Evolutionary conservation across 2,888 invertebrate species (phyloP), one percentile per base, ranked within the genome.

Genomic region (Drosophila maculinotata): DNA sequence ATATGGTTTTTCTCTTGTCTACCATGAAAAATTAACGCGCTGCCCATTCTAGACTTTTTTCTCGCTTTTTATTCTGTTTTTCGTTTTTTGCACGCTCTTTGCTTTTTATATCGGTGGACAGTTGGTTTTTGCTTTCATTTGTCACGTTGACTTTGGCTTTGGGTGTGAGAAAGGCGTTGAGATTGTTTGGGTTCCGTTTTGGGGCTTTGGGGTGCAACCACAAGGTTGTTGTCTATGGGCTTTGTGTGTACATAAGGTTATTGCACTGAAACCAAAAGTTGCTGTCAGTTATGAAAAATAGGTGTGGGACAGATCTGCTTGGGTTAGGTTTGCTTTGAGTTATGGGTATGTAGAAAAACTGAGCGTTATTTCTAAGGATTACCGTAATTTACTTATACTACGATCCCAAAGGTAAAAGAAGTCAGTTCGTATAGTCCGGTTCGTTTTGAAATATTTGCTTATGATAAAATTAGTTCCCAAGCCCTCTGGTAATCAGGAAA

Each of bases 21-120:
- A 69, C 76, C 83, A 76, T 87, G 83, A 87, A 86, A 84, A 88
- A 88, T 86, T 87, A 83, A 79, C 79, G 71, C 70, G 64, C 62
- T 76, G 71, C 53, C 69, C 82, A 73, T 60, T 69, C 76, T 69
- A 60, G 69, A 59, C 73, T 62, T 30, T 33, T 45, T 45, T 28
- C 49, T 39, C 41, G 49, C 5, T 6, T 10, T 6, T 39, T 38
- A 35, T 25, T 4, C 20, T 69, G 53, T 33, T 42, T 54, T 45
- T 20, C 20, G 20, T 2, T 31, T 75, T 68, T 73, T 67, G 52
- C 51, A 56, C 65, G 56, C 69, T 72, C 57, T n/a, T 77, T 73
- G 60, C 49, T 39, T 63, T 52, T 39, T 41, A 56, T 53, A 58
- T 44, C 35, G 66, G 58, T 77, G 68, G 87, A 76, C 81, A 75